Evolutionary conservation across 2,888 invertebrate species (phyloP).

Genomic region (Drosophila yooni): DNA sequence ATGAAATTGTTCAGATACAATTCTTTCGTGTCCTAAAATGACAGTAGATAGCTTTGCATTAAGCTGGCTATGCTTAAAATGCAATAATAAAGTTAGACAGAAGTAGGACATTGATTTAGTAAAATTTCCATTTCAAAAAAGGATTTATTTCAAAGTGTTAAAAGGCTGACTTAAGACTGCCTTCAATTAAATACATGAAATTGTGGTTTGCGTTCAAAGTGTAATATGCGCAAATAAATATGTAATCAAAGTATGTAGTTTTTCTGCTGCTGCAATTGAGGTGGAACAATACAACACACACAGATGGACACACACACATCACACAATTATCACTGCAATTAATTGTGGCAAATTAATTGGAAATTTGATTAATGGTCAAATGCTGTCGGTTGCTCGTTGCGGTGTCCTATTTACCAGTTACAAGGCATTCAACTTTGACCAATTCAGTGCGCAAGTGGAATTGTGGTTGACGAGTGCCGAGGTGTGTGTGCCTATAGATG

Average conservation of each 20-base stretch:
- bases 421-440: slow-evolving; percentile 69
- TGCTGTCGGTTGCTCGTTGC: slow-evolving; percentile 52
- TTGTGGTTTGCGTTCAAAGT: neutral
- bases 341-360: slow-evolving; percentile 81
- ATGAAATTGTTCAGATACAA: neutral
- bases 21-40: neutral
- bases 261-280: slow-evolving; percentile 4
- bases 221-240: neutral
- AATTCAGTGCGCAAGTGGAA: slow-evolving; percentile 40
- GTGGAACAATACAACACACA: neutral
- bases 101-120: too few relatives aligned
- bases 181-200: neutral
- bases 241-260: neutral
- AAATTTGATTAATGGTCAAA: slow-evolving; percentile 77
- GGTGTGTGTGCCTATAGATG: slow-evolving; percentile 11
- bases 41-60: neutral
- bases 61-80: neutral
- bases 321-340: slow-evolving; percentile 75
- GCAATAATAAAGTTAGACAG: neutral
- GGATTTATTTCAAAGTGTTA: neutral
- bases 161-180: neutral
- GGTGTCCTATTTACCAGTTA: slow-evolving; percentile 51
- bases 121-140: too few relatives aligned
- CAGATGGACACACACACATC: neutral
- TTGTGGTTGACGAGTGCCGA: slow-evolving; percentile 35